Percentiles rank a stretch among this genome's conserved stretches.
These are phyloP conservation scores for Seira ritae DNA, from an alignment of 2,888 invertebrate genomes.

Conservation along the genomic window DNA sequence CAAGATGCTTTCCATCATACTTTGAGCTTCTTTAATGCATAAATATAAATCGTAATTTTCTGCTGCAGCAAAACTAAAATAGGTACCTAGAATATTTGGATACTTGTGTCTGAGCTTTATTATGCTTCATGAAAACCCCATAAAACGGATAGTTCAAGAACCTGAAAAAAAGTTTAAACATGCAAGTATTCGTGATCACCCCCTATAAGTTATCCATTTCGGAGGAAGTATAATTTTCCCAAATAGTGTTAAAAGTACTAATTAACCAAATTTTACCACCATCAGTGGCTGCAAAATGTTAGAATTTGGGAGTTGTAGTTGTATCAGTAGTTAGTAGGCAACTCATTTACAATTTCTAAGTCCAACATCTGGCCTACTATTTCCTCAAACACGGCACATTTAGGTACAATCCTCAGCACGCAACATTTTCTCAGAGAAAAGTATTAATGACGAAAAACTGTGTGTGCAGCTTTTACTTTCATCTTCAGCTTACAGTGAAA, in stretches of 20 bases:
- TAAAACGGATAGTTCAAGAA: too few species aligned
- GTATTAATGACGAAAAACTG: constrained; percentile 31
- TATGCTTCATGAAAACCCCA: too few species aligned
- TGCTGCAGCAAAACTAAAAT: too few species aligned
- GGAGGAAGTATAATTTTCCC: constrained; percentile 9
- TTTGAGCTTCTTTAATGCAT: too few species aligned
- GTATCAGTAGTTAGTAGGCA: not conserved
- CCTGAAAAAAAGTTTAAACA: not conserved
- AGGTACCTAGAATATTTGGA: too few species aligned
- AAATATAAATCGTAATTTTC: too few species aligned
- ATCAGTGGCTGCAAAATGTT: not conserved
- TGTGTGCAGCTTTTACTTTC: not conserved
- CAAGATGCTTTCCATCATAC: too few species aligned
- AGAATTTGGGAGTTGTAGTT: not conserved
- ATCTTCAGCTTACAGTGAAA: not conserved
- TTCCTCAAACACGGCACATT: not conserved
- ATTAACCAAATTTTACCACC: constrained; percentile 16
- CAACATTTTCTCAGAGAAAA: not conserved
- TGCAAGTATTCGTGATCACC: not conserved
- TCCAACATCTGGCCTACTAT: not conserved
- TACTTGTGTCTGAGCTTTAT: too few species aligned
- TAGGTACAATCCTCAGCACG: not conserved
- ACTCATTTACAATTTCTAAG: not conserved
- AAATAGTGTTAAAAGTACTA: constrained; percentile 24
- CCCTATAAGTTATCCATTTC: constrained; percentile 8